Conservation (phyloP, 1,140 invertebrate genomes). For the Colletes gigas region DNA sequence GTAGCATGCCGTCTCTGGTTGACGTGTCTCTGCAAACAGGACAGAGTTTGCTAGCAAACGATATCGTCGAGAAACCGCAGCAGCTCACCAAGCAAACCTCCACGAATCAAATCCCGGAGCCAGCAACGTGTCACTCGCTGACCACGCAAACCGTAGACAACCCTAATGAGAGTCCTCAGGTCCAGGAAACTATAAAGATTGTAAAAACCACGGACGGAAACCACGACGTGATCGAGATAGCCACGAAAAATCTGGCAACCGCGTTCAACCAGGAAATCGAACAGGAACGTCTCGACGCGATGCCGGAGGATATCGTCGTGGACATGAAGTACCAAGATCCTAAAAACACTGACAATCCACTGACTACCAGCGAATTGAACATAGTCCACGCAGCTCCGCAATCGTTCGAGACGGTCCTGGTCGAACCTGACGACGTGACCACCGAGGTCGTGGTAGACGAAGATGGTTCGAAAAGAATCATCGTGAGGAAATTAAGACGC, state of each 20-base stretch:
- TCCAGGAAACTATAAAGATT: conserved; percentile 86
- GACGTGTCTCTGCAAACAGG: conserved; percentile 79
- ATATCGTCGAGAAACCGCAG: conserved; percentile 63
- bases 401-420: conserved; percentile 88
- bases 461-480: conserved; percentile 90
- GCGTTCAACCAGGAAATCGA: conserved; percentile 75
- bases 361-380: conserved; percentile 84
- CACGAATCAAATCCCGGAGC: conserved; percentile 67
- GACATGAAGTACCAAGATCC: conserved; percentile 87
- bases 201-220: conserved; percentile 85
- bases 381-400: conserved; percentile 86
- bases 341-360: conserved; percentile 75
- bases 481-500: conserved; percentile 84
- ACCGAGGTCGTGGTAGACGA: conserved; percentile 90
- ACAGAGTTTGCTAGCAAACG: conserved; percentile 72
- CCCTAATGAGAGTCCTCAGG: conserved; percentile 41
- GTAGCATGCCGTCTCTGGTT: conserved; percentile 70
- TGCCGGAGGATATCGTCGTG: conserved; percentile 84
- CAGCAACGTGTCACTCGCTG: conserved; percentile 63
- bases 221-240: conserved; percentile 90
- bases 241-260: conserved; percentile 83
- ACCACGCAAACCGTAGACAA: conserved; percentile 56
- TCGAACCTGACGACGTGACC: conserved; percentile 89
- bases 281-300: conserved; percentile 25
- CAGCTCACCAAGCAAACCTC: conserved; percentile 74